phyloP scores from a whole-genome alignment of 2,797 vertebrate species.

The Propithecus deckenii region DNA sequence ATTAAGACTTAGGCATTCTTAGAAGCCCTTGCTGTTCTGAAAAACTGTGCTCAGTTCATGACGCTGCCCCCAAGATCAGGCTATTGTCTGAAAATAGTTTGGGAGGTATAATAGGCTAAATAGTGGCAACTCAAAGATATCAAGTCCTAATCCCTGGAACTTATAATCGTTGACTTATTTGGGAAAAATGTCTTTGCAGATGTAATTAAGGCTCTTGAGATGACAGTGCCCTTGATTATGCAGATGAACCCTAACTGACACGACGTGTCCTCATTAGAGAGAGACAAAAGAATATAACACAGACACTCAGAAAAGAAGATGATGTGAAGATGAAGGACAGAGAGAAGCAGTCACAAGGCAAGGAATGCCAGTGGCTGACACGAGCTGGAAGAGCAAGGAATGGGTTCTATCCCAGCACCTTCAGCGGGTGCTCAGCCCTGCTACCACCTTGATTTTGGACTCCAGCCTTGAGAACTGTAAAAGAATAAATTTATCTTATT shows the following conservation, averaged over 20 bases:
- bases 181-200: not conserved
- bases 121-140: not conserved
- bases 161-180: not conserved
- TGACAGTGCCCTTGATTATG: not conserved
- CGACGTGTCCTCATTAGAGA: not conserved
- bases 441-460: not conserved
- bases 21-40: too few relatives aligned
- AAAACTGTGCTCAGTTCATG: not conserved
- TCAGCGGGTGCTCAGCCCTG: not conserved
- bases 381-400: not conserved
- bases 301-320: not conserved
- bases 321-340: not conserved
- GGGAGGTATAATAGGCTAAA: not conserved
- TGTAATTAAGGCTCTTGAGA: not conserved
- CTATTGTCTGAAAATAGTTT: not conserved
- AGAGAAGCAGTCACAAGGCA: not conserved
- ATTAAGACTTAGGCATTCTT: not conserved
- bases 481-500: not conserved
- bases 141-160: not conserved
- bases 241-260: not conserved
- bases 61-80: too few relatives aligned
- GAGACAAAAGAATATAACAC: not conserved
- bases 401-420: too few relatives aligned
- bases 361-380: not conserved
- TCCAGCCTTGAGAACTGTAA: not conserved